A percentile compares a stretch with the other conserved stretches of the same genome.
Evolutionary conservation across 2,888 invertebrate genomes (phyloP).

Genomic region (Macaria liturata): DNA sequence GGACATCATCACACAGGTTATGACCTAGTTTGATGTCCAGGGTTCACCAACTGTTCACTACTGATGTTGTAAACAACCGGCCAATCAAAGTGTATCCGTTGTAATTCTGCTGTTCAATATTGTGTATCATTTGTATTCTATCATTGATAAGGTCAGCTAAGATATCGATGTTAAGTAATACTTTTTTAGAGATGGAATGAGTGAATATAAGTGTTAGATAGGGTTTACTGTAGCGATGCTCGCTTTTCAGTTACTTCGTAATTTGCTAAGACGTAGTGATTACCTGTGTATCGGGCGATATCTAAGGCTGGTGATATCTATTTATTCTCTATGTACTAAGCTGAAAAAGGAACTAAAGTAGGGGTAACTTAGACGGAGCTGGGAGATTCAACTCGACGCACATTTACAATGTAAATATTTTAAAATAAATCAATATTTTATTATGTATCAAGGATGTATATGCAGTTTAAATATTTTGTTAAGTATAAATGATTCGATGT

Average conservation of each 20-base stretch:
- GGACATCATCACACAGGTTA: no score
- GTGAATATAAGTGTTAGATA: neutral
- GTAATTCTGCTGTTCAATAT: no score
- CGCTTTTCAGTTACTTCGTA: conserved; percentile 37
- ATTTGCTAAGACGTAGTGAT: conserved; percentile 33
- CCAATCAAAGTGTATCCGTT: no score
- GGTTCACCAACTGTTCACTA: no score
- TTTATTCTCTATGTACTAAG: conserved; percentile 43
- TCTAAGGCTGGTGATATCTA: conserved; percentile 74
- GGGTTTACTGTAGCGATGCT: conserved; percentile 41
- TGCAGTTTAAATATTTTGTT: conserved; percentile 14
- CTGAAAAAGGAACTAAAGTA: conserved; percentile 38
- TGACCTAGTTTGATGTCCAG: no score
- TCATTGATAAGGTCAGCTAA: no score
- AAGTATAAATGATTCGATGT: conserved; percentile 12
- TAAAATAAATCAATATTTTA: conserved; percentile 8
- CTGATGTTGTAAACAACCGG: no score
- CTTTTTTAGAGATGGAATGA: no score
- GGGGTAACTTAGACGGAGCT: conserved; percentile 43
- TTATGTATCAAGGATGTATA: conserved; percentile 6
- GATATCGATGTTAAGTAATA: no score
- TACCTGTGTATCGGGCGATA: conserved; percentile 43
- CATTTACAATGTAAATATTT: conserved; percentile 42
- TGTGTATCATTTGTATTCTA: no score
- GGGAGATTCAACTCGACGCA: conserved; percentile 71